Evolutionary conservation across 2,888 invertebrate genomes (phyloP).

Genomic region (Theretra japonica): DNA sequence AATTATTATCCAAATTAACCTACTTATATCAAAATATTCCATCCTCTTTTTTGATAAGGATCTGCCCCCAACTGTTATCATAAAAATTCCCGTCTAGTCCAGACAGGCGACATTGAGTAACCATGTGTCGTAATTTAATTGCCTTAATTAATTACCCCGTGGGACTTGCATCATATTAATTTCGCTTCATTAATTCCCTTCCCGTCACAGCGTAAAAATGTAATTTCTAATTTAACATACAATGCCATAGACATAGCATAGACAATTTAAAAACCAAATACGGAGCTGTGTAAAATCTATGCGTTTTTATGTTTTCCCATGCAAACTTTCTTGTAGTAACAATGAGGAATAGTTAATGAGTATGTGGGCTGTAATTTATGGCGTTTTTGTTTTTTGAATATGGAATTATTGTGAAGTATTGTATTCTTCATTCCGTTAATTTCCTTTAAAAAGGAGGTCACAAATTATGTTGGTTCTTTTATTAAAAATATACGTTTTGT

Average conservation of each 20-base stretch:
- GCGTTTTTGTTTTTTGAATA: background rate
- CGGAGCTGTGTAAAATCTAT: background rate
- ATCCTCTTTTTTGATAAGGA: background rate
- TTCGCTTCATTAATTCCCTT: constrained; percentile 30
- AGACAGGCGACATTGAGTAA: constrained; percentile 13
- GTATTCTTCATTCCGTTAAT: background rate
- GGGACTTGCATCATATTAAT: constrained; percentile 23
- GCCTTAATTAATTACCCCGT: constrained; percentile 26
- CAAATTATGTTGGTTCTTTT: too few relatives aligned
- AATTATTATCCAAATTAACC: too few relatives aligned
- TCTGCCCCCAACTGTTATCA: background rate
- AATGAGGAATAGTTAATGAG: constrained; percentile 9
- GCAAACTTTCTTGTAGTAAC: constrained; percentile 11
- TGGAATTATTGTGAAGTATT: background rate
- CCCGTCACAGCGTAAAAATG: constrained; percentile 26
- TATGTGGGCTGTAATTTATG: constrained; percentile 11
- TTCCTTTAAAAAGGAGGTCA: background rate
- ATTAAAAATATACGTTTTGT: too few relatives aligned
- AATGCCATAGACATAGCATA: constrained; percentile 11
- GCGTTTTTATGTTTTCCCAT: constrained; percentile 23
- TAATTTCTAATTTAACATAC: constrained; percentile 31
- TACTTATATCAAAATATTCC: too few relatives aligned
- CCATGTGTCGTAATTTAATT: constrained; percentile 19
- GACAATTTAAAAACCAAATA: constrained; percentile 20
- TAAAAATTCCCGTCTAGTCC: constrained; percentile 1